Conservation (phyloP, 2,888 invertebrate species). For the Machimus rusticus region DNA sequence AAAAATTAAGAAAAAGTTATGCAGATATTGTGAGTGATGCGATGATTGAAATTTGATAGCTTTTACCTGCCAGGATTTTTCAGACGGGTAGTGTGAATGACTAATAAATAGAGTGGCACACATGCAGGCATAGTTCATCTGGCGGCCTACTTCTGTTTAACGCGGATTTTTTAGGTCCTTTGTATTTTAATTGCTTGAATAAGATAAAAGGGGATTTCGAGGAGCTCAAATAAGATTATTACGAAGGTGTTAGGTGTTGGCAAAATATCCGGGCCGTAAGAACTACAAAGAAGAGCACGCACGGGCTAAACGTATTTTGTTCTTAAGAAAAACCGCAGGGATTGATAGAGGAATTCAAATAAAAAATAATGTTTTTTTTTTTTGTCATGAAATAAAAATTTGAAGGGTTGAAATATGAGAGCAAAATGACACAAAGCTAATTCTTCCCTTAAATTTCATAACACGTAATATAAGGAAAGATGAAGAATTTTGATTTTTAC, state of each 20-base stretch:
- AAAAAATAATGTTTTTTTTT: background rate
- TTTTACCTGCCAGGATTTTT: conserved; percentile 11
- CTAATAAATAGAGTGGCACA: conserved; percentile 16
- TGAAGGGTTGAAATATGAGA: background rate
- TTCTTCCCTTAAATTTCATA: background rate
- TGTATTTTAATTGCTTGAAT: background rate
- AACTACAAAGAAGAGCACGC: background rate
- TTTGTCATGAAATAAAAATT: background rate
- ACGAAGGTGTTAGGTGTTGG: conserved; percentile 48
- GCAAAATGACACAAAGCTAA: background rate
- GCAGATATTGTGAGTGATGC: background rate
- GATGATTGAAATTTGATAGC: conserved; percentile 29
- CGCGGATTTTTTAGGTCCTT: background rate
- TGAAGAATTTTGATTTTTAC: background rate
- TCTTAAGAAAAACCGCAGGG: background rate
- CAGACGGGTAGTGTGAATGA: conserved; percentile 15
- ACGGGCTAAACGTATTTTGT: background rate
- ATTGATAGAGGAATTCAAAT: background rate
- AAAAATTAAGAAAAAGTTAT: background rate
- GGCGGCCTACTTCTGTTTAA: background rate
- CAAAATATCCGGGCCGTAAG: conserved; percentile 43
- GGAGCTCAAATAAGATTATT: background rate
- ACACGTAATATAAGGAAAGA: background rate
- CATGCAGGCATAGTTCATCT: background rate
- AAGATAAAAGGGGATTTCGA: background rate